These are phyloP conservation scores for Fregata magnificens DNA, from an alignment of 2,113 vertebrate species.

Conservation along the genomic window DNA sequence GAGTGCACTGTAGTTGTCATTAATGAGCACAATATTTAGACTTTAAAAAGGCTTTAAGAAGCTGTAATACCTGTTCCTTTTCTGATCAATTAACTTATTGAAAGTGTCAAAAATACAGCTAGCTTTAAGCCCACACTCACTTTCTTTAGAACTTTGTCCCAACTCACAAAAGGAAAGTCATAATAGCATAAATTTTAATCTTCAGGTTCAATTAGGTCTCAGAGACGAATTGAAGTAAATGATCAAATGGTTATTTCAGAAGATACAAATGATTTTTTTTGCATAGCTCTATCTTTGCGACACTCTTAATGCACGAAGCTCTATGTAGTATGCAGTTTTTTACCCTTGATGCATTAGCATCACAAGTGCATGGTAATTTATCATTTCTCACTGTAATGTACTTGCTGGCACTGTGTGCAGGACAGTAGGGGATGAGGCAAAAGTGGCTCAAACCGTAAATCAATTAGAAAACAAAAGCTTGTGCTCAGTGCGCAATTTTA, in stretches of 20 bases:
- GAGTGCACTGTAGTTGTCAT: not conserved
- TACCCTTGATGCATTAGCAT: constrained; percentile 80
- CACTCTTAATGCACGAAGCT: constrained; percentile 48
- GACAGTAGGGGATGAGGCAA: constrained; percentile 77
- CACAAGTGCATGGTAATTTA: constrained; percentile 78
- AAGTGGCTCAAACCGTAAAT: constrained; percentile 83
- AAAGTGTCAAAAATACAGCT: not conserved
- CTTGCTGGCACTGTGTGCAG: constrained; percentile 76
- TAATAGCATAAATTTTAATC: constrained; percentile 42
- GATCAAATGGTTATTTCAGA: constrained; percentile 57
- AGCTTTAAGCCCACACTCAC: not conserved
- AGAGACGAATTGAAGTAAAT: constrained; percentile 42
- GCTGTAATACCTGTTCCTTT: not conserved
- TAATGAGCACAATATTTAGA: not conserved
- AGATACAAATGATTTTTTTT: not conserved
- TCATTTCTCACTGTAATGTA: constrained; percentile 81
- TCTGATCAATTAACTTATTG: not conserved
- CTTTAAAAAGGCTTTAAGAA: not conserved
- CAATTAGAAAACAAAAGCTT: constrained; percentile 91
- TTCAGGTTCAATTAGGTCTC: constrained; percentile 61
- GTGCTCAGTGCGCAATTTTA: constrained; percentile 76
- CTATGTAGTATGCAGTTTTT: constrained; percentile 27
- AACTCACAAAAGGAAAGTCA: constrained; percentile 50
- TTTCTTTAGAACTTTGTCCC: constrained; percentile 33
- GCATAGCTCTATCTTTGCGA: not conserved